These are phyloP conservation scores for Diachrysia chrysitis DNA, from an alignment of 2,888 invertebrate species.

Conservation along the genomic window DNA sequence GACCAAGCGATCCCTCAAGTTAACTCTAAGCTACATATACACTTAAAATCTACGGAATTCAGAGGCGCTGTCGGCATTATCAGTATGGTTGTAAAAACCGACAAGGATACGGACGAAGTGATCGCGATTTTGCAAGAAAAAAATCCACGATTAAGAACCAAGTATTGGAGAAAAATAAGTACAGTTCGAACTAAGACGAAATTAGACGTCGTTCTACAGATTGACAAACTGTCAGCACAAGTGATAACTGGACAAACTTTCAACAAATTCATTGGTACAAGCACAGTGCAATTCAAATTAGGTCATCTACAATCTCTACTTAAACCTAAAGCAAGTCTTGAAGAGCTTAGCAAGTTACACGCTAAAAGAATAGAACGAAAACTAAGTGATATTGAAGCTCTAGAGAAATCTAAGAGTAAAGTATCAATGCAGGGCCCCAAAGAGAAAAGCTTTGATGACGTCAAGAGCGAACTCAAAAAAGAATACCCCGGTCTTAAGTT, in stretches of 20 bases:
- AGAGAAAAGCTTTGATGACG: conserved; percentile 37
- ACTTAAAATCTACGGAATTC: conserved; percentile 80
- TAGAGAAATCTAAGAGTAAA: conserved; percentile 47
- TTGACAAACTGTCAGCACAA: conserved; percentile 83
- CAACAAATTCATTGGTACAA: conserved; percentile 69
- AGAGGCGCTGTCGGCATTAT: conserved; percentile 85
- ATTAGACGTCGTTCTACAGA: conserved; percentile 79
- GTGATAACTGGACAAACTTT: conserved; percentile 75
- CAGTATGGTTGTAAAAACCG: conserved; percentile 76
- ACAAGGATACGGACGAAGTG: conserved; percentile 73
- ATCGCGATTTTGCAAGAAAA: conserved; percentile 74
- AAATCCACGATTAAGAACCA: conserved; percentile 80
- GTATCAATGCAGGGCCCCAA: conserved; percentile 11
- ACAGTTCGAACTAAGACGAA: conserved; percentile 70
- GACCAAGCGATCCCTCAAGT: conserved; percentile 67
- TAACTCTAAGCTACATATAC: conserved; percentile 66
- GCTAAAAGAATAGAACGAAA: conserved; percentile 48
- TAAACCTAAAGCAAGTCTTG: conserved; percentile 71
- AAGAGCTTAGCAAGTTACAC: conserved; percentile 66
- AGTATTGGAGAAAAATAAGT: conserved; percentile 82
- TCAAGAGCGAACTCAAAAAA: conserved; percentile 22
- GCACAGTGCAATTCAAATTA: conserved; percentile 74
- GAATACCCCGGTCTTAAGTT: conserved; percentile 43
- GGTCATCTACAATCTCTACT: conserved; percentile 79
- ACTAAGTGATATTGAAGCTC: conserved; percentile 30